A percentile compares a stretch with the other conserved stretches of the same genome.
These are phyloP conservation scores for Pantherophis guttatus DNA, from an alignment of 2,113 vertebrate species.

Conservation along the genomic window DNA sequence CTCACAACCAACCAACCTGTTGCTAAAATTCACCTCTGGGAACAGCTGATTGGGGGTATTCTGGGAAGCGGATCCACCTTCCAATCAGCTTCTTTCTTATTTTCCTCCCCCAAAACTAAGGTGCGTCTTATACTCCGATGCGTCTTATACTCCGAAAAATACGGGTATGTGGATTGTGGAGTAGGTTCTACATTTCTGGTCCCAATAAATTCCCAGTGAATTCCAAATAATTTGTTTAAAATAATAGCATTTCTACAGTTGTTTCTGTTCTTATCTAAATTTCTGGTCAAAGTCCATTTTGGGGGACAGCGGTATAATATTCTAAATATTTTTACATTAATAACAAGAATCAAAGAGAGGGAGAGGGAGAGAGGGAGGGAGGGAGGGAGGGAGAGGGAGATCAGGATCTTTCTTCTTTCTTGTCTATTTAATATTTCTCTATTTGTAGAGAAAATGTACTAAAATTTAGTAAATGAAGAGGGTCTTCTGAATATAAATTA, in stretches of 20 bases:
- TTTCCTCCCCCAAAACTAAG: too few relatives aligned
- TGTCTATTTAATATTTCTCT: neutral
- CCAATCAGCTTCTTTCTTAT: too few relatives aligned
- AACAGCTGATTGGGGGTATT: too few relatives aligned
- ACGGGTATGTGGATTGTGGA: neutral
- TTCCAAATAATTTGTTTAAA: neutral
- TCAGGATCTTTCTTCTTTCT: neutral
- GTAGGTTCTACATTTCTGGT: neutral
- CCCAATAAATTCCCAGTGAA: neutral
- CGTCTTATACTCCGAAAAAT: too few relatives aligned
- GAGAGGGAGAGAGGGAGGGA: too few relatives aligned
- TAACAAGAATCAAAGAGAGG: neutral
- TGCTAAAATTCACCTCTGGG: too few relatives aligned
- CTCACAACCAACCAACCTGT: too few relatives aligned
- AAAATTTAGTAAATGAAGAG: conserved; percentile 16
- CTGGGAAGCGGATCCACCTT: too few relatives aligned
- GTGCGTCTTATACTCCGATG: too few relatives aligned
- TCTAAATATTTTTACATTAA: conserved; percentile 2
- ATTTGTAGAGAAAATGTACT: neutral
- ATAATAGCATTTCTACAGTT: neutral
- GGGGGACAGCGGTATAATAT: neutral
- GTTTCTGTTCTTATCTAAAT: neutral
- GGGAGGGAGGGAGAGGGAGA: too few relatives aligned
- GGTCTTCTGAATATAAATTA: conserved; percentile 2
- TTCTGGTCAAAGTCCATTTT: neutral